Evolutionary conservation across 2,888 invertebrate genomes (phyloP).

Genomic region (Melieria picta): DNA sequence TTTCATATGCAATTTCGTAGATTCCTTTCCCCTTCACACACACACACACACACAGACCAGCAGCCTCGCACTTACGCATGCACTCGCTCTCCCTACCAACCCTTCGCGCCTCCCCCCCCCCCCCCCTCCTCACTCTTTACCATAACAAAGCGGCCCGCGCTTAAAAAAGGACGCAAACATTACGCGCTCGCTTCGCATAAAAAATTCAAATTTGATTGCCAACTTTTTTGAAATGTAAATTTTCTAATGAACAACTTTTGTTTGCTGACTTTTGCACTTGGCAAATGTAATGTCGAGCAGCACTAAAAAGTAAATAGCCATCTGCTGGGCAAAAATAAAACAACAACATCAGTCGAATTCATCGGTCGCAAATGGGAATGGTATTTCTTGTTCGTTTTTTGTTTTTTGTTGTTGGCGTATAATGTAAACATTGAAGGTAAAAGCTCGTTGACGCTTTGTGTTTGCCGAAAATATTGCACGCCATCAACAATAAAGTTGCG

Average conservation of each 20-base stretch:
- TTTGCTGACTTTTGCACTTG: neutral
- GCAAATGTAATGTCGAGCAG: neutral
- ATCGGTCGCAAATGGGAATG: neutral
- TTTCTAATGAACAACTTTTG: conserved; percentile 17
- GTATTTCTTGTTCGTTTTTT: too few relatives aligned
- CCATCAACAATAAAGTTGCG: too few relatives aligned
- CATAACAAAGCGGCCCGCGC: neutral
- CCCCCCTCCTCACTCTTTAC: neutral
- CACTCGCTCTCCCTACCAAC: neutral
- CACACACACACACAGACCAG: neutral
- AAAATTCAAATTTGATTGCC: conserved; percentile 28
- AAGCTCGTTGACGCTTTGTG: too few relatives aligned
- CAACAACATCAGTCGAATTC: neutral
- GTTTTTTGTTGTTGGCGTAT: too few relatives aligned
- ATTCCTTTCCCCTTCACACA: too few relatives aligned
- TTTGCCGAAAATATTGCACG: too few relatives aligned
- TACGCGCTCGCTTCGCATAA: neutral
- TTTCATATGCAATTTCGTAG: conserved; percentile 15
- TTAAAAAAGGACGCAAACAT: too few relatives aligned
- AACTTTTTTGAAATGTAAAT: conserved; percentile 26
- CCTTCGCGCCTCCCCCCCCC: neutral
- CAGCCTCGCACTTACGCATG: neutral
- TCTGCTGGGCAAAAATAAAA: neutral
- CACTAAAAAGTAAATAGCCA: too few relatives aligned
- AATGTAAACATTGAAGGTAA: too few relatives aligned